Percentiles rank a stretch among this genome's conserved stretches.
Evolutionary conservation across 2,797 vertebrate species (phyloP).

Genomic region (Limosa lapponica): DNA sequence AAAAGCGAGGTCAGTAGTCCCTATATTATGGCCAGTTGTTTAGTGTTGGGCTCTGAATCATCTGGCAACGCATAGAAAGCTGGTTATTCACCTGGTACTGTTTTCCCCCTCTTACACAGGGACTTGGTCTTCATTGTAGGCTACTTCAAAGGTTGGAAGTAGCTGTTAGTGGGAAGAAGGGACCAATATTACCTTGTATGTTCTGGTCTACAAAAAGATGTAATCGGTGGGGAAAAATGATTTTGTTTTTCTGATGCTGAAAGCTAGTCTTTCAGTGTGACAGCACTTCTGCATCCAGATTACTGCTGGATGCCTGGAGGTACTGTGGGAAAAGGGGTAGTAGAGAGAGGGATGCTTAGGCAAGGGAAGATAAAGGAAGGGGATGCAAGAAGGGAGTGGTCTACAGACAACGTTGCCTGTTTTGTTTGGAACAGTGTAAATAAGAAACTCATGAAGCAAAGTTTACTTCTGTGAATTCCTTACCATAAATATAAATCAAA

Average conservation of each 20-base stretch:
- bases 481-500: neutral
- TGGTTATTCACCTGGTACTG: neutral
- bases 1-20: neutral
- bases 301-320: neutral
- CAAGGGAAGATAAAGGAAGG: neutral
- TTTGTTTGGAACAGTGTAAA: neutral
- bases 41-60: neutral
- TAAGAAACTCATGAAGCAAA: neutral
- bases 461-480: neutral
- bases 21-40: neutral
- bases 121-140: neutral
- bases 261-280: neutral
- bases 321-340: neutral
- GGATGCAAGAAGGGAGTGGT: neutral
- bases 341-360: neutral
- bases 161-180: neutral
- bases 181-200: neutral
- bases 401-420: rapidly evolving
- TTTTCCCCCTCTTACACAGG: neutral
- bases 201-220: neutral
- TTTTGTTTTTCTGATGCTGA: neutral
- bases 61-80: neutral
- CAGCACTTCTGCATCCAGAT: neutral
- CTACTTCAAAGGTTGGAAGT: neutral
- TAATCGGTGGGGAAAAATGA: rapidly evolving